These are phyloP conservation scores for Caenorhabditis latens DNA, from an alignment of 1,140 invertebrate genomes.

Conservation along the genomic window DNA sequence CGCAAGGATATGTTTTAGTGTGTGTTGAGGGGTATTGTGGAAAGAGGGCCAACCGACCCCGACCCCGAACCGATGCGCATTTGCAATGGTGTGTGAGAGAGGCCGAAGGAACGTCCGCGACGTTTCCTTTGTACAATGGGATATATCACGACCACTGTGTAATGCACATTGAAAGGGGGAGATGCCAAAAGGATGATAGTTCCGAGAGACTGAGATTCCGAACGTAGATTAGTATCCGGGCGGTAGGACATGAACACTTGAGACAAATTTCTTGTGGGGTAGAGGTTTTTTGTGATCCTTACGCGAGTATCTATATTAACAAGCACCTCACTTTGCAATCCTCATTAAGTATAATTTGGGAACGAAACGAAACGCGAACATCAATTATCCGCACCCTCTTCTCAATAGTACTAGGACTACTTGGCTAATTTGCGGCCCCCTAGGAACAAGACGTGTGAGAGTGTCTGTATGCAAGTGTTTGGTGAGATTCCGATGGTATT, in stretches of 20 bases:
- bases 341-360: slow-evolving; percentile 53
- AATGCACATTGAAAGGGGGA: slow-evolving; percentile 19
- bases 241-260: not conserved
- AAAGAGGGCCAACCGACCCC: slow-evolving; percentile 21
- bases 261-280: too few relatives aligned
- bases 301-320: not conserved
- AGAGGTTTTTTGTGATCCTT: not conserved
- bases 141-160: slow-evolving; percentile 54
- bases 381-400: slow-evolving; percentile 41
- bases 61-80: slow-evolving; percentile 12
- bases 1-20: slow-evolving; percentile 48
- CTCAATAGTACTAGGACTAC: slow-evolving; percentile 31
- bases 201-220: not conserved
- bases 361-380: slow-evolving; percentile 47
- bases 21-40: not conserved
- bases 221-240: not conserved
- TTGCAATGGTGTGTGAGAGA: slow-evolving; percentile 51
- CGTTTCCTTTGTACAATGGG: slow-evolving; percentile 44
- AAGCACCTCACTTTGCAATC: slow-evolving; percentile 36
- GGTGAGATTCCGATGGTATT: slow-evolving; percentile 27
- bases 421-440: slow-evolving; percentile 47
- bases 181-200: not conserved
- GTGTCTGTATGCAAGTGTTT: not conserved
- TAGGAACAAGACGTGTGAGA: slow-evolving; percentile 41
- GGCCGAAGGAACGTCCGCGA: slow-evolving; percentile 13